These are phyloP conservation scores for Megalops atlanticus DNA, from an alignment of 2,113 vertebrate genomes.

Conservation along the genomic window DNA sequence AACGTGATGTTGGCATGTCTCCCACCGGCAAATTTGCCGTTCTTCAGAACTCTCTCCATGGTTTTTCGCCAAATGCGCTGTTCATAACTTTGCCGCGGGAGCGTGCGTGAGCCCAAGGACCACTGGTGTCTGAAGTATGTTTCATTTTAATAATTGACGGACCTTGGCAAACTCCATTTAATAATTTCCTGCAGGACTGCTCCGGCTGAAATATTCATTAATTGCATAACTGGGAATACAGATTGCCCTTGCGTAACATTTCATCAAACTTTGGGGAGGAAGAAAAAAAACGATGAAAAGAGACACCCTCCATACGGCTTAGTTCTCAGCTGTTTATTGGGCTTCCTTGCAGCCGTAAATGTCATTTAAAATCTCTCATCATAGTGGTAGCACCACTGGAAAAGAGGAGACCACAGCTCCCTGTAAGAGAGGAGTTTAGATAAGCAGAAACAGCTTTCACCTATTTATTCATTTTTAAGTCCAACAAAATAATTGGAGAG, in stretches of 20 bases:
- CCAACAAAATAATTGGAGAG: no score
- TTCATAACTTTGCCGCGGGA: neutral
- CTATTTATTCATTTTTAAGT: neutral
- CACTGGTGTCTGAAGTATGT: neutral
- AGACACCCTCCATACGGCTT: neutral
- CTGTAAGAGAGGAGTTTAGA: neutral
- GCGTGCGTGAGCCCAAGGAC: neutral
- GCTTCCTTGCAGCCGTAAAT: no score
- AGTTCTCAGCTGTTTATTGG: neutral
- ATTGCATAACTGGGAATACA: neutral
- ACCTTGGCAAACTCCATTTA: neutral
- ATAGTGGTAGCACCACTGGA: no score
- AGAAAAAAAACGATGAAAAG: neutral
- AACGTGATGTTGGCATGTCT: neutral
- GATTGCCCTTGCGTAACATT: neutral
- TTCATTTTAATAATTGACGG: slow-evolving; percentile 3
- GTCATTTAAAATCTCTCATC: no score
- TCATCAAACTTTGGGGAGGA: neutral
- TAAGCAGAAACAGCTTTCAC: neutral
- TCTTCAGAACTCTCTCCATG: neutral
- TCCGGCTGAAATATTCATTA: neutral
- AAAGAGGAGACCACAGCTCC: no score
- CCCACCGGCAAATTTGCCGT: neutral
- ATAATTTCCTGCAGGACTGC: neutral
- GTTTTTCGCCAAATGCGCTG: no score